These are phyloP conservation scores for Batillaria attramentaria DNA, from an alignment of 1,140 invertebrate genomes.

Conservation along the genomic window DNA sequence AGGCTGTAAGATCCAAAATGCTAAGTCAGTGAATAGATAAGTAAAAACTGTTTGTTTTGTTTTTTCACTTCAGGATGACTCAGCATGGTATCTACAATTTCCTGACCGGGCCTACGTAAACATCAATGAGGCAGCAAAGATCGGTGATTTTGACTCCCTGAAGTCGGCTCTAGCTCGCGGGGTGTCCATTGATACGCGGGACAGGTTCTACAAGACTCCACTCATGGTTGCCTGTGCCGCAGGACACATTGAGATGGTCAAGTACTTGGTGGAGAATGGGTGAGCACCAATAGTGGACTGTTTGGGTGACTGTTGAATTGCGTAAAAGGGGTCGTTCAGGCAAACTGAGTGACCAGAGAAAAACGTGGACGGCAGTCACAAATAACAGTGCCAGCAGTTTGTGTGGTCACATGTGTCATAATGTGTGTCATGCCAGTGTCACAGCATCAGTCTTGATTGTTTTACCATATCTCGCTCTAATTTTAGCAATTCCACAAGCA, in stretches of 20 bases:
- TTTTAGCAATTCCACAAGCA: too few relatives aligned
- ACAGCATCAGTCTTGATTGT: too few relatives aligned
- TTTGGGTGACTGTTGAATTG: neutral
- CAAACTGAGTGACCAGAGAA: too few relatives aligned
- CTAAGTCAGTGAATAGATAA: too few relatives aligned
- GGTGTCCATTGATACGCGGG: constrained; percentile 67
- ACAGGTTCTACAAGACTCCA: constrained; percentile 73
- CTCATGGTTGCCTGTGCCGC: constrained; percentile 68
- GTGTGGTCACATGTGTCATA: too few relatives aligned
- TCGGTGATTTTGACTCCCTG: constrained; percentile 67
- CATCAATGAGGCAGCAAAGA: constrained; percentile 69
- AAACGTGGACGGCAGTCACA: too few relatives aligned
- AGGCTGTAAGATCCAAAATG: too few relatives aligned
- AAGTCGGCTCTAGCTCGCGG: constrained; percentile 65
- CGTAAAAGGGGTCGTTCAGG: too few relatives aligned
- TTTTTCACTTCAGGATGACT: constrained; percentile 72
- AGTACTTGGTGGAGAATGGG: constrained; percentile 70
- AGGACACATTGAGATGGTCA: constrained; percentile 68
- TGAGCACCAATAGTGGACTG: constrained; percentile 39
- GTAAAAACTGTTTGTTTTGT: too few relatives aligned
- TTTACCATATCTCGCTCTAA: too few relatives aligned
- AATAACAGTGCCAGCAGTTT: too few relatives aligned
- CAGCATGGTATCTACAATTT: constrained; percentile 70
- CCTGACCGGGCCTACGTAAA: constrained; percentile 69
- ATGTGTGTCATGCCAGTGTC: too few relatives aligned